Percentiles rank a stretch among this genome's conserved stretches.
Conservation (phyloP, 2,888 invertebrate species). For the Crioceris asparagi region DNA sequence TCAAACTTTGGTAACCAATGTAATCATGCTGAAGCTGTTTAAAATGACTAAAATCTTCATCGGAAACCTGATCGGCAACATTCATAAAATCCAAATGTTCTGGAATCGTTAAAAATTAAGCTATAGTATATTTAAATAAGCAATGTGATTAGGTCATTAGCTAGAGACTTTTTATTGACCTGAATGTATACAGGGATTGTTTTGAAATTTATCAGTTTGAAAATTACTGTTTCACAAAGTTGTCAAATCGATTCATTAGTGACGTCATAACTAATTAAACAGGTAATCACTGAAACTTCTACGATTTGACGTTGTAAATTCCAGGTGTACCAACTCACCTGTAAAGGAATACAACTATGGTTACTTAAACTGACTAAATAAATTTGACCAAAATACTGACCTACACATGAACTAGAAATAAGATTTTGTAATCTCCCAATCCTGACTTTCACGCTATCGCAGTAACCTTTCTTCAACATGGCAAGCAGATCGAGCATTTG, state of each 20-base stretch:
- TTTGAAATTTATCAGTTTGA: too few species aligned
- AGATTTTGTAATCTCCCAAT: conserved; percentile 91
- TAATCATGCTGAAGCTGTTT: conserved; percentile 84
- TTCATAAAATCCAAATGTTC: conserved; percentile 98
- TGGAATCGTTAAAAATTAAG: conserved; percentile 23
- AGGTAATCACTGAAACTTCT: too few species aligned
- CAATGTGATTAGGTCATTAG: neutral
- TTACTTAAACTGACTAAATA: neutral
- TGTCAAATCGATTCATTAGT: too few species aligned
- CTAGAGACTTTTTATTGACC: neutral
- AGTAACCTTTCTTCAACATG: conserved; percentile 93
- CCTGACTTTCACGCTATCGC: conserved; percentile 91
- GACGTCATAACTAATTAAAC: too few species aligned
- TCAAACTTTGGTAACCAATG: conserved; percentile 90
- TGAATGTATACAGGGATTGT: too few species aligned
- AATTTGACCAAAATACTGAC: conserved; percentile 42
- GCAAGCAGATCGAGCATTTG: conserved; percentile 94
- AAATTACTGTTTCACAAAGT: too few species aligned
- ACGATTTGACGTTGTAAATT: too few species aligned
- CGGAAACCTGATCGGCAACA: conserved; percentile 58
- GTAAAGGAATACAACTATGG: neutral
- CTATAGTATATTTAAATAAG: neutral
- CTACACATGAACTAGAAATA: conserved; percentile 94
- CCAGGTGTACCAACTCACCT: too few species aligned
- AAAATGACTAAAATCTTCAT: conserved; percentile 65